phyloP scores from a whole-genome alignment of 1,140 invertebrate species.

The Scaptodrosophila lebanonensis region DNA sequence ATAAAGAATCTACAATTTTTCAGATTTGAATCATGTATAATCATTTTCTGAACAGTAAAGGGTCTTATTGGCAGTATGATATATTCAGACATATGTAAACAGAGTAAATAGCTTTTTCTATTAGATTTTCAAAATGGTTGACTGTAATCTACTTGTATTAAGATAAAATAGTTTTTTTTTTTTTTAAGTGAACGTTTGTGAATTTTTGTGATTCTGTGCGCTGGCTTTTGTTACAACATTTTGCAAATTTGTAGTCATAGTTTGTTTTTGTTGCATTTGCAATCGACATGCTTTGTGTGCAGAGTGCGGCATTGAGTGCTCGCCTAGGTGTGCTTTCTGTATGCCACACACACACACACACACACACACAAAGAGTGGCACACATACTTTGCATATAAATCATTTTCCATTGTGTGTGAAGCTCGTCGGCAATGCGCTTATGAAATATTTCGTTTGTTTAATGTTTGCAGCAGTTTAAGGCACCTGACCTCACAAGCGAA shows the following conservation, averaged over 20 bases:
- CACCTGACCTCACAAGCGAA: slow-evolving; percentile 38
- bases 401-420: slow-evolving; percentile 67
- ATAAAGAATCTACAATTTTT: no score
- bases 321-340: slow-evolving; percentile 27
- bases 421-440: slow-evolving; percentile 62
- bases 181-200: no score
- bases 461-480: slow-evolving; percentile 16
- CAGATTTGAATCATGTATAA: no score
- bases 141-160: no score
- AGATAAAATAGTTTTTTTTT: no score
- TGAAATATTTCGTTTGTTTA: slow-evolving; percentile 70
- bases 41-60: no score
- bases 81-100: no score
- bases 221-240: slow-evolving; percentile 56
- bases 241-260: slow-evolving; percentile 61
- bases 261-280: no score
- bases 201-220: slow-evolving; percentile 21
- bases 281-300: no score
- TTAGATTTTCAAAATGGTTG: no score
- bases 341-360: slow-evolving; percentile 2
- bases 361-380: slow-evolving; percentile 6
- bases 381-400: slow-evolving; percentile 68
- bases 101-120: no score
- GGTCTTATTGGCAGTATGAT: no score
- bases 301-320: neutral